Base-by-base conservation (phyloP, 2,888 invertebrate genomes). In the Ptilodon capucinus region DNA sequence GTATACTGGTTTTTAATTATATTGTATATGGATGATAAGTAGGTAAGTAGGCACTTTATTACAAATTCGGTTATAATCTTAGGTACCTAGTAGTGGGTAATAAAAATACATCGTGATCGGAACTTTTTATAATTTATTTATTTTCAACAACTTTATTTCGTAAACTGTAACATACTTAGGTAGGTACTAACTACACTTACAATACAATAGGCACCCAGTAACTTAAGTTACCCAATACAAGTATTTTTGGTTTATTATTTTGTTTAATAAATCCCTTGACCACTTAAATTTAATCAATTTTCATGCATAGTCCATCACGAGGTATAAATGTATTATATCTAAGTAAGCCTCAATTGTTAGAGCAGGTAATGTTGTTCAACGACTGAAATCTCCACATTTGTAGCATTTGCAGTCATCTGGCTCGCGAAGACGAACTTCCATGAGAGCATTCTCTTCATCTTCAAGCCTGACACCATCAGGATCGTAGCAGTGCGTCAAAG, bases 401-500 rank as follows among this genome's bases (percentile, higher is more conserved):
- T 94, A 96, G 80, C 97, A 98, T 85, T 95, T 95, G 87, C 97
- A 98, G 69, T 97, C 96, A 25, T 95, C 94, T 0, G 97, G 98
- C 81, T 97, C 97, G 51, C 95, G 92, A 48, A 98, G 90, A 66
- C 95, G 95, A 35, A 97, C 93, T 71, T 96, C 95, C 95, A 97
- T 95, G 9, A 93, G 91, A 34, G 95, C 94, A 64, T 92, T 87
- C 25, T 94, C 94, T 64, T 94, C 94, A 8, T 93, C 92, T 44
- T 93, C 94, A 43, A 98, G 84, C 57, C 96, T 92, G 18, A 95
- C 87, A 2, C 97, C 97, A 81, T 97, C 97, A 13, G 96, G 95
- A 81, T 97, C 95, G 74, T 97, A 98, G 81, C 98, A 98, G 70
- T 97, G 96, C 11, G 94, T 94, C 47, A 98, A 87, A 0, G 94